Conservation (phyloP, 30 jellyfish, hydroid and myxozoan genomes). For the Catostylus mosaicus region DNA sequence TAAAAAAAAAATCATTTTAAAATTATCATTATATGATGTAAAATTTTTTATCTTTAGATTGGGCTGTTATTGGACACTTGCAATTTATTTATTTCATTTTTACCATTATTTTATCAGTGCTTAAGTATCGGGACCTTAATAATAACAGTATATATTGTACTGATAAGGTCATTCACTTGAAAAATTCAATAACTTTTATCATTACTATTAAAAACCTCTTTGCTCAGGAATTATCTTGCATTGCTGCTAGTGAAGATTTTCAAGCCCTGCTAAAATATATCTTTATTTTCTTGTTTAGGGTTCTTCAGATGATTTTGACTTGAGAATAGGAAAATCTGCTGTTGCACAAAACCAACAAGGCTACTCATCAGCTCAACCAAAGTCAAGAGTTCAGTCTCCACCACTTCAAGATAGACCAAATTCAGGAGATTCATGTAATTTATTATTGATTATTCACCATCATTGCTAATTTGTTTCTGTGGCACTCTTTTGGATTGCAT, state of each 20-base stretch:
- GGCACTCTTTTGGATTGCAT: too few relatives aligned
- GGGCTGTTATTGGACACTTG: neutral
- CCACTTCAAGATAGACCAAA: slow-evolving; percentile 45
- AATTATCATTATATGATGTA: neutral
- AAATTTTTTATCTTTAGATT: neutral
- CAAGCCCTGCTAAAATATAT: neutral
- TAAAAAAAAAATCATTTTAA: neutral
- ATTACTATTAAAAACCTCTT: neutral
- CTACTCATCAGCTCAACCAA: slow-evolving; percentile 49
- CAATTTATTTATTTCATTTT: neutral
- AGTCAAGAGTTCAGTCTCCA: slow-evolving; percentile 44
- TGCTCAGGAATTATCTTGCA: too few relatives aligned
- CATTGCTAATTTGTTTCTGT: too few relatives aligned
- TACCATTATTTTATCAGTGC: neutral
- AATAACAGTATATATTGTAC: neutral
- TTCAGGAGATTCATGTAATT: slow-evolving; percentile 67
- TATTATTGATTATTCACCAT: neutral
- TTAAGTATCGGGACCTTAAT: too few relatives aligned
- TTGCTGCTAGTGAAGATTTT: neutral
- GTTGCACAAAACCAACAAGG: slow-evolving; percentile 8
- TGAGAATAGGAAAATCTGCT: slow-evolving; percentile 21
- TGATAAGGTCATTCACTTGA: neutral
- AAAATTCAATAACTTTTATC: neutral
- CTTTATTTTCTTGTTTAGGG: slow-evolving; percentile 11
- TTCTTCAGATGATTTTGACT: slow-evolving; percentile 45